Base-by-base conservation (phyloP, 2,888 invertebrate genomes). In the Sminthurides aquaticus region DNA sequence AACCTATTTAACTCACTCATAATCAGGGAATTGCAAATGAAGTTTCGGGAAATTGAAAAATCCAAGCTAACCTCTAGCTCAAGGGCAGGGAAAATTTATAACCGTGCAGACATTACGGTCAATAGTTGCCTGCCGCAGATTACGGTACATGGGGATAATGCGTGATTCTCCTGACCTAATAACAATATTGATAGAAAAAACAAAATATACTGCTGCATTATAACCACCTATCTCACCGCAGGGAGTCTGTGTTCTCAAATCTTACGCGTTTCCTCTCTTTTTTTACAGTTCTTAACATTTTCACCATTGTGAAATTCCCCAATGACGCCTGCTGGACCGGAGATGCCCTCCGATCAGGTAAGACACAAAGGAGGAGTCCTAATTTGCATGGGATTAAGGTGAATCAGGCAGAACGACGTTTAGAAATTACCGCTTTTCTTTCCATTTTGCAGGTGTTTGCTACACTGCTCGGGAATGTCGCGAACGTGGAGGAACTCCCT, bases 301-400 rank as follows among this genome's bases (percentile, higher is more conserved):
- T 74, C 67, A 74, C 74, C n/a, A 74, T 74, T 62, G 74, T 74
- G 26, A 74, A 74, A 54, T 74, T 74, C 66, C 74, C 74, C 8
- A 74, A 74, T 68, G 74, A 74, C 64, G 74, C 74, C 15, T 74
- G 74, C 65, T 74, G 74, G 74, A 74, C 74, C 20, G 72, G 72
- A 43, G 74, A 74, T 66, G 70, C 71, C 1, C 59, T 72, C 52
- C 49, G 74, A 65, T 70, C 74, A 55, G 73, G 72, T 72, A 64
- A 64, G 28, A n/a, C 18, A 3, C 20, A 55, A n/a, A n/a, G n/a
- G n/a, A n/a, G n/a, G n/a, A n/a, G n/a, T 18, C 22, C 20, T 54
- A 18, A 18, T 18, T 54, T 27, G n/a, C 27, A 57, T 25, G 29
- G n/a, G n/a, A n/a, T n/a, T n/a, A n/a, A n/a, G n/a, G n/a, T n/a